These are phyloP conservation scores for Cremastinae sp. DNA, from an alignment of 2,888 invertebrate species.

Conservation along the genomic window DNA sequence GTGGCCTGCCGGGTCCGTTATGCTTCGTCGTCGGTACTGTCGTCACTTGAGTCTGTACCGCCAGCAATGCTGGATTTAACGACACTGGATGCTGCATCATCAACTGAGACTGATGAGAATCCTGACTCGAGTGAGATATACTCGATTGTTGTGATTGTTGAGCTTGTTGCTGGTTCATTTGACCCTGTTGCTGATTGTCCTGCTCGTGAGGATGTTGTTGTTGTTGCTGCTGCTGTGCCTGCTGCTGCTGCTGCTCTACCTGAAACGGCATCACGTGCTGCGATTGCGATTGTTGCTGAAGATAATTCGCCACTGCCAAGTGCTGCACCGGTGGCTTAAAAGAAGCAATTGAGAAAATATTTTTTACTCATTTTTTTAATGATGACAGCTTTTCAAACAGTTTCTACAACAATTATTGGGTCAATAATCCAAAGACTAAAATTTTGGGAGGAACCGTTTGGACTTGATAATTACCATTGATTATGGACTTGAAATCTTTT, in stretches of 20 bases:
- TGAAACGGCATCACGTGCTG: slow-evolving; percentile 57
- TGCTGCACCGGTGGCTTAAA: slow-evolving; percentile 68
- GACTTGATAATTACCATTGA: too few relatives aligned
- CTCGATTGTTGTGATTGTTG: slow-evolving; percentile 53
- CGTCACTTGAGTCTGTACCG: slow-evolving; percentile 25
- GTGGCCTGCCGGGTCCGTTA: slow-evolving; percentile 73
- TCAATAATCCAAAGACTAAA: too few relatives aligned
- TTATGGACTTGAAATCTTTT: too few relatives aligned
- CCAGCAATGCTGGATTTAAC: slow-evolving; percentile 63
- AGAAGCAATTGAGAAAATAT: slow-evolving; percentile 1
- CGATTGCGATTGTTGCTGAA: slow-evolving; percentile 56
- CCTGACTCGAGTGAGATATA: slow-evolving; percentile 43
- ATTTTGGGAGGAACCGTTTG: too few relatives aligned
- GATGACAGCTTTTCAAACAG: too few relatives aligned
- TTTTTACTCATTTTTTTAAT: neutral
- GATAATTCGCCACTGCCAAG: slow-evolving; percentile 66
- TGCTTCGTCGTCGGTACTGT: slow-evolving; percentile 65
- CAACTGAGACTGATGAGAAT: slow-evolving; percentile 50
- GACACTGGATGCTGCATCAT: slow-evolving; percentile 56
- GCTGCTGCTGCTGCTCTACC: slow-evolving; percentile 32
- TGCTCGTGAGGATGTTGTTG: slow-evolving; percentile 53
- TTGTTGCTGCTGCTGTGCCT: slow-evolving; percentile 51
- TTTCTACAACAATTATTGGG: too few relatives aligned
- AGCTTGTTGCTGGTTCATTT: slow-evolving; percentile 39
- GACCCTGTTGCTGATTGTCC: slow-evolving; percentile 61